Evolutionary conservation across 2,888 invertebrate species (phyloP), one percentile per base, ranked within the genome.

Genomic region (Himalopsyche kuldschensis): DNA sequence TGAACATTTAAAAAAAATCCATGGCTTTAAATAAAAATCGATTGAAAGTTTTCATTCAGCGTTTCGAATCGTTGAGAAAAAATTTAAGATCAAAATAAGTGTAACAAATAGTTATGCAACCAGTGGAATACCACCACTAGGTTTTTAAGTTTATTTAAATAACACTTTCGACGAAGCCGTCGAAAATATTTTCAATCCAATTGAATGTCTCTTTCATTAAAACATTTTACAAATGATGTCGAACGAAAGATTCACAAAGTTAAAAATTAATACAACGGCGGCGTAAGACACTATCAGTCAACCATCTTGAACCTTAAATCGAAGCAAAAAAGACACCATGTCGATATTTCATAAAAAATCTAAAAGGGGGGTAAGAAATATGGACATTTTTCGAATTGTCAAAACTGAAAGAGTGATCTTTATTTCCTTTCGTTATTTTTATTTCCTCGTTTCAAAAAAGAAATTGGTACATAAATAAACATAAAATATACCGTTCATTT

Each of bases 401-500:
- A 48, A 76, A n/a, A 55, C 55, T 69, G 81, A 84, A 84, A 77
- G 84, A 86, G 84, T 82, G 85, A 86, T 84, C 84, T 86, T 86
- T 84, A 79, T 86, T 86, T 86, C 78, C 83, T 80, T 48, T 24
- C 84, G 79, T 82, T 81, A 82, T 78, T 82, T 81, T 85, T 84
- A 79, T 77, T 80, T 82, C 81, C 78, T 80, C 82, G 69, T n/a
- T 79, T 81, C 81, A 55, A 81, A 55, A 84, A 80, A 79, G 82
- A 82, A 84, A 84, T 84, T 84, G 84, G 83, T 84, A 85, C 83
- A 85, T 85, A 86, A 86, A 86, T 84, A 86, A 86, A 85, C 85
- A 84, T 75, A 84, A 85, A 86, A 86, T 85, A 85, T 85, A 85
- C 85, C 81, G 81, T 84, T 84, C 86, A 86, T 86, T 86, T 86